phyloP scores from a whole-genome alignment of 2,113 vertebrate species.

The Carassius gibelio region DNA sequence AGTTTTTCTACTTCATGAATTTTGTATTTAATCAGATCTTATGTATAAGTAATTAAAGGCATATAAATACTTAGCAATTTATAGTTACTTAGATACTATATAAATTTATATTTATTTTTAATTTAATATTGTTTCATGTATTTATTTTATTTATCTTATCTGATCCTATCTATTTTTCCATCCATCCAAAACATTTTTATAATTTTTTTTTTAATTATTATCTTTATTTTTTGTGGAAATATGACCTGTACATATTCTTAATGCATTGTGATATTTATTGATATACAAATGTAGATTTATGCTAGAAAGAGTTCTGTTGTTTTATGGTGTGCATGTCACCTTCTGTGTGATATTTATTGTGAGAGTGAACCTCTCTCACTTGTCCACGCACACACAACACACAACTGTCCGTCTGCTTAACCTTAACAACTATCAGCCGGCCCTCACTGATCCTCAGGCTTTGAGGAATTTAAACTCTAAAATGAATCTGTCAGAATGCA shows the following conservation, averaged over 20 bases:
- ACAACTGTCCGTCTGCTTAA: neutral
- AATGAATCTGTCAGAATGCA: neutral
- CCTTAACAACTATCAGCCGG: neutral
- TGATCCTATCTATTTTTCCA: no score
- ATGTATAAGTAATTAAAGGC: no score
- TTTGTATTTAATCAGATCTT: no score
- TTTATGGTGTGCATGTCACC: no score
- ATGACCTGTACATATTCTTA: neutral
- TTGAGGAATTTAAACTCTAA: neutral
- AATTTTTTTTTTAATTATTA: neutral
- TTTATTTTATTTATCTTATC: no score
- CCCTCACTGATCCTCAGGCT: neutral
- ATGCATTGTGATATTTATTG: neutral
- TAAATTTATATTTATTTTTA: no score
- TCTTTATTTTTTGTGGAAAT: neutral
- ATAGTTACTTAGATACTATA: no score
- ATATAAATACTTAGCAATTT: no score
- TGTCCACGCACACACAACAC: neutral
- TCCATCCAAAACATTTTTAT: neutral
- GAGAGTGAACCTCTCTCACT: neutral
- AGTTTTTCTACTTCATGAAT: no score
- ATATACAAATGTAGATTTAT: neutral
- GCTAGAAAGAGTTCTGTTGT: neutral
- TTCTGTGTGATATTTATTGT: neutral
- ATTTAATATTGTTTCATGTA: no score